A percentile compares a stretch with the other conserved stretches of the same genome.
Conservation (phyloP, 2,797 vertebrate species). For the Ptychadena robeensis region DNA sequence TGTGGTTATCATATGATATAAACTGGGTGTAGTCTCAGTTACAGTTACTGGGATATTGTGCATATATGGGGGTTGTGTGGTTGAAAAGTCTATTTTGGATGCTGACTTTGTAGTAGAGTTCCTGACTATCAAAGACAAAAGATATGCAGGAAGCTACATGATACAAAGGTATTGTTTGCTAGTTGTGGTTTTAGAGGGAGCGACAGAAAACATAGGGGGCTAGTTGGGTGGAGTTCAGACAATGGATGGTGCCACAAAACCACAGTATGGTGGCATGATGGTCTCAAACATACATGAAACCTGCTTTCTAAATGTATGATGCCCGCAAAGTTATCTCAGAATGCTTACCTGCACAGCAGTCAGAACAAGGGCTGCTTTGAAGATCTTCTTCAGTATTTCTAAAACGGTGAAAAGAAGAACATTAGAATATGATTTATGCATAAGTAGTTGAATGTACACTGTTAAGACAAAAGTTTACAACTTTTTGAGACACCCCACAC, state of each 20-base stretch:
- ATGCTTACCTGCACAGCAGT: constrained; percentile 14
- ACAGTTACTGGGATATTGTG: not conserved
- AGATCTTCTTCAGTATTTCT: not conserved
- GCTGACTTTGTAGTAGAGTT: constrained; percentile 13
- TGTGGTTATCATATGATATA: constrained; percentile 13
- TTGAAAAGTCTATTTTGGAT: constrained; percentile 1
- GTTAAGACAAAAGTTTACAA: too few species aligned
- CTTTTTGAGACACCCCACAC: too few species aligned
- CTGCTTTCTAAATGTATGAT: not conserved
- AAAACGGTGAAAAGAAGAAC: not conserved
- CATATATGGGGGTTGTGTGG: constrained; percentile 4
- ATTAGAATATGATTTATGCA: not conserved
- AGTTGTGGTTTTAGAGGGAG: constrained; percentile 10
- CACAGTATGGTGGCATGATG: not conserved
- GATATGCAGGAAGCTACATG: not conserved
- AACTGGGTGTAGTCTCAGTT: constrained; percentile 15
- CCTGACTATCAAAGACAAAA: constrained; percentile 11
- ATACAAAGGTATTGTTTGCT: not conserved
- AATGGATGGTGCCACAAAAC: not conserved
- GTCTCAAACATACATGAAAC: not conserved
- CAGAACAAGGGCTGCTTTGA: not conserved
- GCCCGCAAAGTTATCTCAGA: not conserved
- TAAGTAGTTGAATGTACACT: too few species aligned
- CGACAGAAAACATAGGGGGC: not conserved
- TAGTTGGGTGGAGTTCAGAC: not conserved